Percentiles rank a stretch among this genome's conserved stretches.
Evolutionary conservation across 1,140 invertebrate species (phyloP).

Genomic region (Pemphigus obesinymphae): DNA sequence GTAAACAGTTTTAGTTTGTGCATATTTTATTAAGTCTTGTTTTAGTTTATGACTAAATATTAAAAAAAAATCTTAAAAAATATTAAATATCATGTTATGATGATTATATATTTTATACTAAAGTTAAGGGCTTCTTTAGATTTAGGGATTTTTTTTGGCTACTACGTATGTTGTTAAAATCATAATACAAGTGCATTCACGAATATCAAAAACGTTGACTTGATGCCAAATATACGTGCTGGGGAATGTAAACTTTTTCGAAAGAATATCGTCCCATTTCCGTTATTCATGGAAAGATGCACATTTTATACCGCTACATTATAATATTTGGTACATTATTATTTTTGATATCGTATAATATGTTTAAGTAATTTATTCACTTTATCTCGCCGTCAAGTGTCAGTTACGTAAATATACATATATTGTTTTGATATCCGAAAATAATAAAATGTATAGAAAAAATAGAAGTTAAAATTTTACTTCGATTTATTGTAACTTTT

Average conservation of each 20-base stretch:
- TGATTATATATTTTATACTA: too few relatives aligned
- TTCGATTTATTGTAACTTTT: background rate
- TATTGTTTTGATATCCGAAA: background rate
- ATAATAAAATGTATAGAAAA: background rate
- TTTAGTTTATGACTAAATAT: too few relatives aligned
- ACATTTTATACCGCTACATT: background rate
- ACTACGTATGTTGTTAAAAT: background rate
- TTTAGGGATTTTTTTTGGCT: constrained; percentile 18
- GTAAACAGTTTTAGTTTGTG: too few relatives aligned
- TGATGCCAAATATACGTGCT: background rate
- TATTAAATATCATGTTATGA: too few relatives aligned
- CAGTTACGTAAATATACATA: background rate
- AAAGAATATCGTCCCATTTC: background rate
- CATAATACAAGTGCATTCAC: background rate
- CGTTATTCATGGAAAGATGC: background rate
- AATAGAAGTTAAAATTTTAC: background rate
- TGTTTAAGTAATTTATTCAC: background rate
- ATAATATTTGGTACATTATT: background rate
- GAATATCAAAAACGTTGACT: background rate
- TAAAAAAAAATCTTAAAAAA: too few relatives aligned
- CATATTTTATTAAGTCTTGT: too few relatives aligned
- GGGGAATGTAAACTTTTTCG: background rate
- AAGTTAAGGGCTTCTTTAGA: too few relatives aligned
- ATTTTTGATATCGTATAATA: background rate
- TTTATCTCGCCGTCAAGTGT: background rate